Conservation (phyloP, 1,140 invertebrate species). For the Cyclina sinensis region DNA sequence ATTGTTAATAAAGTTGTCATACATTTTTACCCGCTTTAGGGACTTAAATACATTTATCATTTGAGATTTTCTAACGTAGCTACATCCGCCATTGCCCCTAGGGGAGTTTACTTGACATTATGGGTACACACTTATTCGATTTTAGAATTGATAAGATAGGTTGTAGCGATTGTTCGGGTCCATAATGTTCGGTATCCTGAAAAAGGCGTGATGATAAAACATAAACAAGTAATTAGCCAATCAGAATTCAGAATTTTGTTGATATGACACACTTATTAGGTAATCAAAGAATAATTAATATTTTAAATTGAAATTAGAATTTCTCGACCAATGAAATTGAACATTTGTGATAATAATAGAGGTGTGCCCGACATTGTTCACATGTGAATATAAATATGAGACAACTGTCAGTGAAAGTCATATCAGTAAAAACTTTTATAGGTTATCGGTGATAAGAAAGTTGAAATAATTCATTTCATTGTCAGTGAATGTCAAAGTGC, state of each 20-base stretch:
- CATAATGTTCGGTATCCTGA: slow-evolving; percentile 21
- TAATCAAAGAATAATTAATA: slow-evolving; percentile 23
- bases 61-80: slow-evolving; percentile 14
- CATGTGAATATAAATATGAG: slow-evolving; percentile 5
- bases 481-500: not conserved
- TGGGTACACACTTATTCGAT: slow-evolving; percentile 19
- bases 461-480: slow-evolving; percentile 9
- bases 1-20: slow-evolving; percentile 62
- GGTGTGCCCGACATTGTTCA: not conserved
- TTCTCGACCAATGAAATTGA: slow-evolving; percentile 38
- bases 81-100: slow-evolving; percentile 45
- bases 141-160: slow-evolving; percentile 39
- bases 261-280: slow-evolving; percentile 29
- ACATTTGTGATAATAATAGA: not conserved
- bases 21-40: slow-evolving; percentile 21
- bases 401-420: not conserved
- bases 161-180: not conserved
- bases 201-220: slow-evolving; percentile 40
- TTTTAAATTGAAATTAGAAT: slow-evolving; percentile 46
- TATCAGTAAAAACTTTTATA: not conserved
- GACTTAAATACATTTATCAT: slow-evolving; percentile 45
- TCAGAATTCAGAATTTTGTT: slow-evolving; percentile 11
- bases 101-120: slow-evolving; percentile 13
- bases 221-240: slow-evolving; percentile 16
- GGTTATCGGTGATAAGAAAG: slow-evolving; percentile 25